These are phyloP conservation scores for Toxotes jaculatrix DNA, from an alignment of 2,113 vertebrate species.

Conservation along the genomic window DNA sequence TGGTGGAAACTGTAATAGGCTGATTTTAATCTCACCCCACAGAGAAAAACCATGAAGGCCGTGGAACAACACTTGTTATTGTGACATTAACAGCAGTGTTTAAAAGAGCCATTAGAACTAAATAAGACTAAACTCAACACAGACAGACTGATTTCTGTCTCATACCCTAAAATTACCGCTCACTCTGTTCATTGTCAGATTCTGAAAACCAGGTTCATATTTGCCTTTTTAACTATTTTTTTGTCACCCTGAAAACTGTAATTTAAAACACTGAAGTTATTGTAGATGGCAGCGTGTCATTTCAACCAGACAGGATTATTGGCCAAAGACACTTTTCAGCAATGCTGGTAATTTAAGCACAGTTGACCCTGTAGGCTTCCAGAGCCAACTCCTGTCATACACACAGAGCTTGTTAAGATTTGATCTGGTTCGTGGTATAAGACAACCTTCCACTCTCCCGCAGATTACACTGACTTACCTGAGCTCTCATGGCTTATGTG, in stretches of 20 bases:
- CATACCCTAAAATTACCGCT: neutral
- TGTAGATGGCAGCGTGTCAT: neutral
- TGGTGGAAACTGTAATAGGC: neutral
- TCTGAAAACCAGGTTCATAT: neutral
- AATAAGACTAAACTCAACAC: neutral
- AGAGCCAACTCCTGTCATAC: neutral
- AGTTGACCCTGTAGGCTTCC: neutral
- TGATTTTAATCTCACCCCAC: neutral
- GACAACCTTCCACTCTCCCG: neutral
- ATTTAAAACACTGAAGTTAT: slow-evolving; percentile 7
- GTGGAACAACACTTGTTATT: too few relatives aligned
- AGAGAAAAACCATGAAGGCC: neutral
- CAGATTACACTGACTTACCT: neutral
- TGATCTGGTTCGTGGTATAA: neutral
- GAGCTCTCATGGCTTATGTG: neutral
- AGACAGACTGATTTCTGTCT: slow-evolving; percentile 4
- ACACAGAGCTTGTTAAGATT: neutral
- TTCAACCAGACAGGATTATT: slow-evolving; percentile 2
- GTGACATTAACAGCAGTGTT: neutral
- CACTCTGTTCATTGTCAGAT: neutral
- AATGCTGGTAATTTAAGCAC: neutral
- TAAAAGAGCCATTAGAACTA: neutral
- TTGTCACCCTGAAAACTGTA: slow-evolving; percentile 10
- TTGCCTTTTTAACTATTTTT: neutral
- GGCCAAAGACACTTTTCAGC: slow-evolving; percentile 10